These are phyloP conservation scores for Ornithorhynchus anatinus DNA, from an alignment of 2,113 vertebrate genomes.

Conservation along the genomic window DNA sequence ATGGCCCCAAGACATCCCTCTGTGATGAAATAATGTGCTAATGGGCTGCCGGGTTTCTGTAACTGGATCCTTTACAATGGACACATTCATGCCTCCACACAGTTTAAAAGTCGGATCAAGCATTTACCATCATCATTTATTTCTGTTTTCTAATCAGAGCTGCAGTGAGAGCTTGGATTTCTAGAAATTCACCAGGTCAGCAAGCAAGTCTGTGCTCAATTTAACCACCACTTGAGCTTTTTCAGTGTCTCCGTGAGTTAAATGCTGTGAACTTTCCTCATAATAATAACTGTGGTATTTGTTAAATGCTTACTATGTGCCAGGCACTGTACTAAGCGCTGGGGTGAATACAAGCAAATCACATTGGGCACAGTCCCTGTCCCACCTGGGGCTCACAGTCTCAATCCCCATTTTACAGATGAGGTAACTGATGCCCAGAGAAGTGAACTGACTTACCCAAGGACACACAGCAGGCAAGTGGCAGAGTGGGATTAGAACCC, in stretches of 20 bases:
- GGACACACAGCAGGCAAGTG: too few species aligned
- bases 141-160: slow-evolving; percentile 3
- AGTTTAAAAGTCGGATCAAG: background rate
- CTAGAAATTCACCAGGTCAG: slow-evolving; percentile 4
- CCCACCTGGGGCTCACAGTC: too few species aligned
- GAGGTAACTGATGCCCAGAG: too few species aligned
- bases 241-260: background rate
- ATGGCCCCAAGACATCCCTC: background rate
- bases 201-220: background rate
- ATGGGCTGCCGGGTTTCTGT: background rate
- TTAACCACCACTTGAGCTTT: background rate
- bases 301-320: too few species aligned
- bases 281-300: too few species aligned
- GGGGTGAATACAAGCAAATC: too few species aligned
- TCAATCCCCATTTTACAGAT: too few species aligned
- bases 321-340: too few species aligned
- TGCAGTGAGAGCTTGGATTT: background rate
- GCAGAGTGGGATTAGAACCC: too few species aligned
- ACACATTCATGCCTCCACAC: background rate
- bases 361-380: too few species aligned
- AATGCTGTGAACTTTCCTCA: slow-evolving; percentile 20
- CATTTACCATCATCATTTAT: background rate
- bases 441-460: too few species aligned
- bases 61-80: background rate
- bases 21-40: background rate